Evolutionary conservation across 2,888 invertebrate species (phyloP), one percentile per base, ranked within the genome.

Genomic region (Acrocyrtus sp.): DNA sequence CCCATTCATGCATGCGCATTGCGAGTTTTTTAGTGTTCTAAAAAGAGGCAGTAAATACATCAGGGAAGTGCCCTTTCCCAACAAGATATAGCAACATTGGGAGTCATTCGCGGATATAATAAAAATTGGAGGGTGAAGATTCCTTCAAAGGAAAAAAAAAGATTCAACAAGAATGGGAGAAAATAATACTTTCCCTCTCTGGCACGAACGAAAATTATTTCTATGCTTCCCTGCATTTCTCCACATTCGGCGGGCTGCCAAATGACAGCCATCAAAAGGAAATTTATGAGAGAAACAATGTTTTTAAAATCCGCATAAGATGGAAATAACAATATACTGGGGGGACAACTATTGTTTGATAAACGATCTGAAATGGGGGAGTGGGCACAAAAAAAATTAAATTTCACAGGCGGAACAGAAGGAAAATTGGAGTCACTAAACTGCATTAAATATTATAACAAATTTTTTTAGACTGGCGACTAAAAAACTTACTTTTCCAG

Each of bases 241-340:
- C 15, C 29, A 27, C 60, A 43, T 50, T 68, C 68, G 78, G 76
- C 78, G 43, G 58, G 47, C 61, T 74, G 78, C 78, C 78, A 78
- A 78, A 78, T 77, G 74, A 67, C 69, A 68, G 65, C 61, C 74
- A 73, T 77, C 60, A 63, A 73, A 56, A 76, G 65, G 66, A 70
- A 75, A 78, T 78, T 78, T 77, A 78, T 79, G 77, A 45, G 58
- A 50, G 66, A 66, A 57, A 66, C 67, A 72, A 75, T 78, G 70
- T 75, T 68, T n/a, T n/a, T n/a, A 74, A 78, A 77, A 74, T 76
- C 77, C 77, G 53, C 68, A 60, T 68, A 68, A 48, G 66, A 50
- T 58, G 39, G 34, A 39, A 60, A 60, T 56, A 17, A 57, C 41
- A 10, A 24, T 50, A 26, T 15, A n/a, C 45, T 10, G 39, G 15